Base-by-base conservation (phyloP, 2,888 invertebrate genomes). In the Hypomecis punctinalis region DNA sequence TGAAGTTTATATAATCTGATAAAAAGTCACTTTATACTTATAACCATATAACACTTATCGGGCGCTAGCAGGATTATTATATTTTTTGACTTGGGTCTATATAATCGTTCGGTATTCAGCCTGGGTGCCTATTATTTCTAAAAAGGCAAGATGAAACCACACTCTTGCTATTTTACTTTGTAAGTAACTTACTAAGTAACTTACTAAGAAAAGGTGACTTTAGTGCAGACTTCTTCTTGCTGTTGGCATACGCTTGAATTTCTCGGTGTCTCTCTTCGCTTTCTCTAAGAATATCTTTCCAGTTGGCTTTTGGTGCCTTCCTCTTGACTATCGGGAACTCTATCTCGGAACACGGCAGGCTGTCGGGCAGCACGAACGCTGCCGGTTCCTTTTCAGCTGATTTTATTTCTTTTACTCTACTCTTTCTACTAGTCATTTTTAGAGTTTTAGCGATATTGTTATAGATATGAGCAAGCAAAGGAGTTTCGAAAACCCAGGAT, bases 301-400 rank as follows among this genome's bases (percentile, higher is more conserved):
- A 93, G 67, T 81, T 87, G 0, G 84, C 89, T 52, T 66, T 80
- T 4, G 67, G 66, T 9, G 63, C 69, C 55, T 71, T 83, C 51
- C 74, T 82, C 51, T 83, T 73, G 5, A 88, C 67, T 5, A 86
- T 67, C 0, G 93, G 91, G 66, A 91, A 89, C 4, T 88, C 83
- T 48, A 91, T 76, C 72, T 91, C 89, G 0, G 92, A 91, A 68
- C 89, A 88, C 4, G 91, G 82, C 6, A 93, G 77, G 66, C 89
- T 91, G 6, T 88, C 84, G 0, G 93, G 93, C 48, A 92, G 68
- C 8, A 78, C 81, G 55, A 92, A 92, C 3, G 80, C 72, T 0
- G 87, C 82, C 40, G 74, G 53, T 1, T 86, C 86, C 53, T 71
- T 76, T 5, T 49, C 51, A 0, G 67, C 59, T 0, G 79, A 67